Evolutionary conservation across 2,797 vertebrate genomes (phyloP).

Genomic region (Sebastes trivittatus): DNA sequence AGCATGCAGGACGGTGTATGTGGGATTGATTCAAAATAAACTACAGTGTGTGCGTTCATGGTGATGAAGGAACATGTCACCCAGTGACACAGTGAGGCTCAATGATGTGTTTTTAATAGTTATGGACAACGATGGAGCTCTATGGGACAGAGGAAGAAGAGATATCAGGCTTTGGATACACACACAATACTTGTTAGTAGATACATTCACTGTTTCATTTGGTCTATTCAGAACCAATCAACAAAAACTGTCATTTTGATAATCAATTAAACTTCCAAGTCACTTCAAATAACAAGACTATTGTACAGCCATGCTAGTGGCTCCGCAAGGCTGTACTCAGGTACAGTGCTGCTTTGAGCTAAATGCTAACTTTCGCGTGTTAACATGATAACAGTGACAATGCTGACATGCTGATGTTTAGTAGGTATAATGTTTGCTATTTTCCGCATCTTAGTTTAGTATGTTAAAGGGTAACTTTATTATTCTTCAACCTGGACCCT

Average conservation of each 20-base stretch:
- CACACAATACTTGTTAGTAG: too few relatives aligned
- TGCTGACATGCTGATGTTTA: background rate
- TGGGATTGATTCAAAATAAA: background rate
- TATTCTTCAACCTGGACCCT: background rate
- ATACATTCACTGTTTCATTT: too few relatives aligned
- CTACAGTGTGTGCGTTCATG: background rate
- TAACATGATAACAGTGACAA: background rate
- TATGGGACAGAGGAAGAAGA: background rate
- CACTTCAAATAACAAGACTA: rapidly evolving
- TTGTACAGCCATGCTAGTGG: too few relatives aligned
- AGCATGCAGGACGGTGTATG: background rate
- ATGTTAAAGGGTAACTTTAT: background rate
- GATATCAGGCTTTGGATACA: too few relatives aligned
- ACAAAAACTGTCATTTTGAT: background rate
- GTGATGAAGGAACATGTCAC: background rate
- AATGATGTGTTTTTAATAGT: background rate
- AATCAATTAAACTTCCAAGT: background rate
- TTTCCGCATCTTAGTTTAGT: background rate
- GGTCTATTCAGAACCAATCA: background rate
- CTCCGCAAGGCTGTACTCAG: background rate
- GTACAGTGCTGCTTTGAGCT: background rate
- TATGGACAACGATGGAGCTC: background rate
- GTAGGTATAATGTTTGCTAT: background rate
- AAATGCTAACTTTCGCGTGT: background rate
- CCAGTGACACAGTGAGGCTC: background rate